Conservation (phyloP, 1,140 invertebrate species). For the Drosophila arizonae region DNA sequence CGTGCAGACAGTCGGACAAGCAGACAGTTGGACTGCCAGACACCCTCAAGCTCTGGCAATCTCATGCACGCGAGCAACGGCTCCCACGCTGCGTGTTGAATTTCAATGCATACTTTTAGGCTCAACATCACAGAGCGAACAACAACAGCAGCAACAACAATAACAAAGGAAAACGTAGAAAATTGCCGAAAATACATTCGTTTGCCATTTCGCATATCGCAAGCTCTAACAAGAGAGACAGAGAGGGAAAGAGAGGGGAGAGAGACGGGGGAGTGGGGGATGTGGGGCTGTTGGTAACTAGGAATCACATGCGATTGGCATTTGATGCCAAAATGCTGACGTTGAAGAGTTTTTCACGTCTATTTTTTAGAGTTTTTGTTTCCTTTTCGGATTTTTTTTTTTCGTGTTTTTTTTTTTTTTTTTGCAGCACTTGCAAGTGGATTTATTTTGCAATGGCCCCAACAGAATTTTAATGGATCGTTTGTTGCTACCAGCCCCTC, state of each 20-base stretch:
- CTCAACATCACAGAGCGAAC: constrained; percentile 30
- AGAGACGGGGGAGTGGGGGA: background rate
- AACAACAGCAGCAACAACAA: background rate
- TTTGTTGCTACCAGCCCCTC: constrained; percentile 7
- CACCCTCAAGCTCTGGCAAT: constrained; percentile 27
- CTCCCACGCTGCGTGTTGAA: constrained; percentile 71
- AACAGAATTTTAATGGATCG: constrained; percentile 75
- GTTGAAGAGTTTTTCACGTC: constrained; percentile 62
- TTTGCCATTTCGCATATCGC: constrained; percentile 72
- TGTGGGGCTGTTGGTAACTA: constrained; percentile 34
- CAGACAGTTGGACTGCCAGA: background rate
- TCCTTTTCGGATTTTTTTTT: constrained; percentile 12
- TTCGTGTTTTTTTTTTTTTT: constrained; percentile 55
- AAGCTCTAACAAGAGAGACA: constrained; percentile 8
- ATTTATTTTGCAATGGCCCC: constrained; percentile 80
- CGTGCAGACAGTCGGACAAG: background rate
- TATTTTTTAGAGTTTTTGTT: constrained; percentile 32
- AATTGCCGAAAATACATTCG: constrained; percentile 64
- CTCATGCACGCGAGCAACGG: constrained; percentile 22
- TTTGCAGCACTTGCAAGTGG: constrained; percentile 74
- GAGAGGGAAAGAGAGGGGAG: background rate
- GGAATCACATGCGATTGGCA: constrained; percentile 77
- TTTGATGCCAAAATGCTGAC: constrained; percentile 76
- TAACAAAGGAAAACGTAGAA: constrained; percentile 26
- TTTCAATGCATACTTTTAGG: constrained; percentile 78